Percentiles rank a stretch among this genome's conserved stretches.
phyloP scores from a whole-genome alignment of 2,113 vertebrate genomes.

The Gavia stellata region DNA sequence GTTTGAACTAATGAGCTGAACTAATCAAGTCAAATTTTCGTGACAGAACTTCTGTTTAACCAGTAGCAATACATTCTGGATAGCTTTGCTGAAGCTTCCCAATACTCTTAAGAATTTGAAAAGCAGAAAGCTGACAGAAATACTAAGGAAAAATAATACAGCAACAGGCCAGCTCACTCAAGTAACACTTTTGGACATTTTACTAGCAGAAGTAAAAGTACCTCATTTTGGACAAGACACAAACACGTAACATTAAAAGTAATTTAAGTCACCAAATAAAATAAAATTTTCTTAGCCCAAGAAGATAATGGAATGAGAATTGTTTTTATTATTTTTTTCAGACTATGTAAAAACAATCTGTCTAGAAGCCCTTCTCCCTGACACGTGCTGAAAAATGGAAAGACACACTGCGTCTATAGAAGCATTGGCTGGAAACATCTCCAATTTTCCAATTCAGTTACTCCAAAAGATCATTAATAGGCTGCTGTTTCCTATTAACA shows the following conservation, averaged over 20 bases:
- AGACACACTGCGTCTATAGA: not conserved
- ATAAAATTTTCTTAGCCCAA: not conserved
- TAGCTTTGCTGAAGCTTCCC: not conserved
- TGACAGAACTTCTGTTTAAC: not conserved
- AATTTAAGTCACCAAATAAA: not conserved
- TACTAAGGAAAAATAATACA: not conserved
- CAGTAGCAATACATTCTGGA: not conserved
- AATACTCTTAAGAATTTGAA: not conserved
- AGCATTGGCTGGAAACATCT: not conserved
- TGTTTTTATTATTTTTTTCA: not conserved
- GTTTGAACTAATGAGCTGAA: not conserved
- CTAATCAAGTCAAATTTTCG: not conserved
- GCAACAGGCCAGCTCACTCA: not conserved
- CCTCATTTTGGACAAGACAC: not conserved
- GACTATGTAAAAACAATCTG: not conserved
- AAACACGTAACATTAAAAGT: not conserved
- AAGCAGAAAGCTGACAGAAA: not conserved
- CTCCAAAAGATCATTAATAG: not conserved
- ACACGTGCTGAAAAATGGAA: not conserved
- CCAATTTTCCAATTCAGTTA: not conserved
- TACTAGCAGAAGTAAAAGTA: not conserved
- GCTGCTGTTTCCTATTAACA: not conserved
- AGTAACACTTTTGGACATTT: not conserved
- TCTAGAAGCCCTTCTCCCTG: not conserved
- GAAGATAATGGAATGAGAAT: not conserved